phyloP scores from a whole-genome alignment of 2,888 invertebrate species.

The Cylloceria caligata region DNA sequence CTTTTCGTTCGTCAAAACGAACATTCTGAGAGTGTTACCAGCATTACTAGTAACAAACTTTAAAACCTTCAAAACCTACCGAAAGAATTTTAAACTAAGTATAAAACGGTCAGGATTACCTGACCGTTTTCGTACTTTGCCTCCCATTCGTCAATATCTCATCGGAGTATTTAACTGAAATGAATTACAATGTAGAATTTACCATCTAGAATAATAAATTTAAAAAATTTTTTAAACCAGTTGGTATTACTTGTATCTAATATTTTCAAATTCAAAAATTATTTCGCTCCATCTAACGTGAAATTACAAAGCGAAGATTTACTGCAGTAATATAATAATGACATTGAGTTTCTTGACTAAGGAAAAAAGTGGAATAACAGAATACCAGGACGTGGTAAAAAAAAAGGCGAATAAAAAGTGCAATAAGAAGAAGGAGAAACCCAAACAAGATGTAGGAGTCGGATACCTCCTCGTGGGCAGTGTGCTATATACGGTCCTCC shows the following conservation, averaged over 20 bases:
- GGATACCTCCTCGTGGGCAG: conserved; percentile 71
- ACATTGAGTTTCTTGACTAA: neutral
- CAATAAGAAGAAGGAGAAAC: neutral
- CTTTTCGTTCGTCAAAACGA: conserved; percentile 30
- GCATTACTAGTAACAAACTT: neutral
- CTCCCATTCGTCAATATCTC: too few relatives aligned
- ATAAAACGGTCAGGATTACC: too few relatives aligned
- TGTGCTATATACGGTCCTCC: conserved; percentile 80
- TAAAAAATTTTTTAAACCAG: too few relatives aligned
- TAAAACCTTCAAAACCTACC: neutral
- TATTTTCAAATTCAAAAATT: too few relatives aligned
- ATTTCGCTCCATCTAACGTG: neutral
- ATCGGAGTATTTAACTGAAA: too few relatives aligned
- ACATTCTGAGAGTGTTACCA: neutral
- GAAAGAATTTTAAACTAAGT: neutral
- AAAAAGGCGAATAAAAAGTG: too few relatives aligned
- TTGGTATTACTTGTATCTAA: too few relatives aligned
- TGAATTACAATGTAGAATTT: too few relatives aligned
- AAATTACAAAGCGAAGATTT: too few relatives aligned
- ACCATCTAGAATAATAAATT: too few relatives aligned
- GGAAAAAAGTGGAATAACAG: neutral
- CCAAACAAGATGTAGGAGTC: conserved; percentile 21
- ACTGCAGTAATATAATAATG: neutral
- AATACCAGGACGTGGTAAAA: neutral
- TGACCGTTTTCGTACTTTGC: too few relatives aligned